Conservation (phyloP, 1,140 invertebrate genomes). For the Drosophila pallidifrons region DNA sequence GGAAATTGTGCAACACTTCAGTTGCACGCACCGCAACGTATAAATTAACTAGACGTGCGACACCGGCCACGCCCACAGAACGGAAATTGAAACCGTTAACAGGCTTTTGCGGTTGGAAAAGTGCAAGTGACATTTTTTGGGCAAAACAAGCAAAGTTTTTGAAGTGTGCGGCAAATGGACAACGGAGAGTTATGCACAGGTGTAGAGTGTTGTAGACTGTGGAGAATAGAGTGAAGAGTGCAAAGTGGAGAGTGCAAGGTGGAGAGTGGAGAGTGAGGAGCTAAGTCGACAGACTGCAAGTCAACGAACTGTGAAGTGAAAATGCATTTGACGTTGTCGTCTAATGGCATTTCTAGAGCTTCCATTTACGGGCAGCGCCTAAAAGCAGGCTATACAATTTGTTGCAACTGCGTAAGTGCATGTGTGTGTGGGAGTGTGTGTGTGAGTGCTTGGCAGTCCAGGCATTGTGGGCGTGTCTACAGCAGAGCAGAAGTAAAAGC, state of each 20-base stretch:
- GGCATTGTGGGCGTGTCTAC: conserved; percentile 20
- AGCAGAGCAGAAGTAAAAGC: conserved; percentile 6
- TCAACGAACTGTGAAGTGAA: conserved; percentile 47
- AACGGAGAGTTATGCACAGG: background rate
- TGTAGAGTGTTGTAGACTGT: too few species aligned
- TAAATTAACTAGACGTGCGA: conserved; percentile 51
- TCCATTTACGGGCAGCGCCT: conserved; percentile 56
- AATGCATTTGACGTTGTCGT: conserved; percentile 55
- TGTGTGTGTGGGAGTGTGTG: conserved; percentile 8
- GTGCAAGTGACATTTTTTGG: conserved; percentile 58
- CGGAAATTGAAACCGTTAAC: conserved; percentile 58
- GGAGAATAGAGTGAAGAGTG: background rate
- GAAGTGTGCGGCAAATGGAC: conserved; percentile 3
- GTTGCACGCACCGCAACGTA: conserved; percentile 36
- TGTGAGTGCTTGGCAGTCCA: conserved; percentile 7
- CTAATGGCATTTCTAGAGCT: conserved; percentile 61
- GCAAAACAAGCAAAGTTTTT: background rate
- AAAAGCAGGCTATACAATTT: conserved; percentile 63
- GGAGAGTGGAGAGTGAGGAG: conserved; percentile 4
- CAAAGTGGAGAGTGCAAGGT: conserved; percentile 2
- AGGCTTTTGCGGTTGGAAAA: conserved; percentile 60
- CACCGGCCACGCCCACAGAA: conserved; percentile 43
- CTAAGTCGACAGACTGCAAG: conserved; percentile 7
- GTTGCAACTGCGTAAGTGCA: conserved; percentile 12
- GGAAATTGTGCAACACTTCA: conserved; percentile 12